Evolutionary conservation across 2,113 vertebrate genomes (phyloP), one percentile per base, ranked within the genome.

Genomic region (Trachemys scripta): DNA sequence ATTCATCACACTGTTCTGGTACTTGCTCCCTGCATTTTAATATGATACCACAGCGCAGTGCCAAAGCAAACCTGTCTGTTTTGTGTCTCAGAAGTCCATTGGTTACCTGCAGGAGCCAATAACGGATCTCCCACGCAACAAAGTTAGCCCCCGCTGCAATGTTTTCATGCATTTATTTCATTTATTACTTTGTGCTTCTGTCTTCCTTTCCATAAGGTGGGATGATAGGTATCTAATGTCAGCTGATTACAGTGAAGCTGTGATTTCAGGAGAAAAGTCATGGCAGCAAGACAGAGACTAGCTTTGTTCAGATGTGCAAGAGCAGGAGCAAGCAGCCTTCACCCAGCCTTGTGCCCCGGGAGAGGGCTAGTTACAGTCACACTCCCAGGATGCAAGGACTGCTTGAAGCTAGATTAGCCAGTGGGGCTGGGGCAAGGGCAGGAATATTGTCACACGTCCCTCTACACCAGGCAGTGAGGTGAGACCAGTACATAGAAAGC

Each of bases 31-130:
- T 35, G 35, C 24, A 24, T 42, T 88, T 95, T 91, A 93, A 90
- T 95, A 86, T 95, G 90, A 96, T 90, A 94, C 96, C 79, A 65
- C 85, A 80, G 83, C 83, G 22, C 13, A n/a, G 62, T 53, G 78
- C 81, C 85, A 94, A 62, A 93, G 89, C 42, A 97, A 96, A 97
- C n/a, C 84, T 47, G 93, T 96, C 76, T 85, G 93, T 72, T 84
- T 90, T 84, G 65, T 84, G 93, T 96, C 84, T 86, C 90, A 90
- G 93, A 94, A 49, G 51, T 78, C 92, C 93, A 91, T 62, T 25
- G 79, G 90, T 87, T 93, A 93, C 94, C 96, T 95, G 65, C 49
- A 87, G 42, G 86, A 96, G 89, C 42, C 75, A 47, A 47, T 47
- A 78, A 47, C 13, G 13, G 29, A 78, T 78, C 42, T 47, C 75